Evolutionary conservation across 2,888 invertebrate species (phyloP), one percentile per base, ranked within the genome.

Genomic region (Mythimna lalbum): DNA sequence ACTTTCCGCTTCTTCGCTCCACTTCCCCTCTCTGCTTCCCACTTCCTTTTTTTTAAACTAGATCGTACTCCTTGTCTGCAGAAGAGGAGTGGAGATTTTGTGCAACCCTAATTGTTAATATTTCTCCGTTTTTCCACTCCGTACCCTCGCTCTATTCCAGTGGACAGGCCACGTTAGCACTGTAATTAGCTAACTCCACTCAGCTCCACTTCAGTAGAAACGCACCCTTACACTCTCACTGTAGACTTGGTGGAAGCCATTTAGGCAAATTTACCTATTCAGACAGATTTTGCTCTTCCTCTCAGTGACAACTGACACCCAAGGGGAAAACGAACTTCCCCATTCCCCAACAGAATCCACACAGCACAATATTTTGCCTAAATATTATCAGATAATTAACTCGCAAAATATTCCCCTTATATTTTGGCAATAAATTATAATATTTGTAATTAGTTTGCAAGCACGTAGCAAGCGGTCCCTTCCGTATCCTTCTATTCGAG

Each of bases 381-480:
- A 82, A 68, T 66, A 74, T 82, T 79, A 82, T 83, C 75, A 71
- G 80, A 52, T 73, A 68, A 81, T 80, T 80, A 76, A 73, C 77
- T 76, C 56, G 55, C 57, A 59, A 83, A 82, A 80, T 82, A 71
- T 76, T 76, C 53, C 14, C 67, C 57, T 66, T 79, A 80, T 57
- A 80, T 75, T 80, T 83, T 12, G 23, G 52, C 67, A 63, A 83
- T 81, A 80, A 83, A 83, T 81, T 80, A 68, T 73, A 61, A 69
- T 81, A 83, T 81, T 77, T 73, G 70, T 73, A 76, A 83, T 83
- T 73, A 81, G 81, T 76, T 81, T 59, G 52, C 63, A 60, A 62
- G 77, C 81, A 81, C 81, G 81, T 83, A 81, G 57, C 73, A 60
- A 57, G 64, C 65, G 69, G 57, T 57, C 81, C 81, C 70, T 81